Evolutionary conservation across 2,113 vertebrate species (phyloP).

Genomic region (Forbesichthys agassizii): DNA sequence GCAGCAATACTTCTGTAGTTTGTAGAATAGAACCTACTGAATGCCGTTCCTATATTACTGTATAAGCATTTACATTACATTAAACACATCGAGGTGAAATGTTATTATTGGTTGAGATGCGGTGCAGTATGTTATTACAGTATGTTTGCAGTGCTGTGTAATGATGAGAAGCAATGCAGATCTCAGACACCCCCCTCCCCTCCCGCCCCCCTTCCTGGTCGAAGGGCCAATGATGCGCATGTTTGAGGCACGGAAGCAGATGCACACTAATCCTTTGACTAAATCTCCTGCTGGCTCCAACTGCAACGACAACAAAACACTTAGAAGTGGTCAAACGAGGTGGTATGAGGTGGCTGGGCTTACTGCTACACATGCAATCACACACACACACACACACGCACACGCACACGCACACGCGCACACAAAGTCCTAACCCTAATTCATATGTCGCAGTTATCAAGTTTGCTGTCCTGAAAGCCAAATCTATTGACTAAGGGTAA

Average conservation of each 20-base stretch:
- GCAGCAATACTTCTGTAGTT: no score
- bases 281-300: conserved; percentile 62
- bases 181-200: background rate
- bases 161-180: conserved; percentile 34
- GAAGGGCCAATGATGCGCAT: conserved; percentile 16
- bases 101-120: no score
- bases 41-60: no score
- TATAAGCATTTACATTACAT: no score
- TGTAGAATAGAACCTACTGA: no score
- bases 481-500: conserved; percentile 30
- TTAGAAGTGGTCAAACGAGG: conserved; percentile 37
- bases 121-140: no score
- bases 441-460: conserved; percentile 9
- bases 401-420: conserved; percentile 12
- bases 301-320: conserved; percentile 26
- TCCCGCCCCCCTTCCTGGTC: conserved; percentile 20
- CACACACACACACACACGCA: conserved; percentile 13
- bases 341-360: conserved; percentile 18
- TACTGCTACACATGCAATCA: background rate
- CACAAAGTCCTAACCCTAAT: conserved; percentile 11
- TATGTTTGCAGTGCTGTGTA: background rate
- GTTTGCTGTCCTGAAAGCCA: conserved; percentile 5
- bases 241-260: conserved; percentile 54
- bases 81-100: no score
- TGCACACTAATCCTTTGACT: conserved; percentile 67